These are phyloP conservation scores for Omphaloscelis lunosa DNA, from an alignment of 2,888 invertebrate species.

Conservation along the genomic window DNA sequence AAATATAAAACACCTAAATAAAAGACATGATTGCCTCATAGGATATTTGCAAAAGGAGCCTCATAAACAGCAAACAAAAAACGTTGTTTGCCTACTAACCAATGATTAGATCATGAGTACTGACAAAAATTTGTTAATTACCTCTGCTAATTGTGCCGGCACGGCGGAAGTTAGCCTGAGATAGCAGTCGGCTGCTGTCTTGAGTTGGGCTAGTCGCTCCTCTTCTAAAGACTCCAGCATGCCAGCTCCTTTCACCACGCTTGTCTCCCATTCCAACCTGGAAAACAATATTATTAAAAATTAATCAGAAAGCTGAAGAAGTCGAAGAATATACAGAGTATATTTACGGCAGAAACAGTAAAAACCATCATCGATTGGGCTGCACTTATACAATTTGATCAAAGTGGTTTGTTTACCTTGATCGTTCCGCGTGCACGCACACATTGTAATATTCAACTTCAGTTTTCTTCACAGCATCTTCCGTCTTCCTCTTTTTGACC, in stretches of 20 bases:
- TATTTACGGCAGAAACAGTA: not conserved
- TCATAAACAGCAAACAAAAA: constrained; percentile 13
- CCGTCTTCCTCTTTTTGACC: constrained; percentile 96
- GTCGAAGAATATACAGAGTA: not conserved
- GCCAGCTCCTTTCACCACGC: constrained; percentile 96
- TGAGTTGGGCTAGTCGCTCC: constrained; percentile 95
- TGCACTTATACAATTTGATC: not conserved
- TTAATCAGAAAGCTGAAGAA: not conserved
- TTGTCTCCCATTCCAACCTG: constrained; percentile 97
- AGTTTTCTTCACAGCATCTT: constrained; percentile 97
- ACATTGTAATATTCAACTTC: constrained; percentile 98
- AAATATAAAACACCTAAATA: not conserved
- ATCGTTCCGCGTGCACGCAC: constrained; percentile 97
- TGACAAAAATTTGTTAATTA: constrained; percentile 73
- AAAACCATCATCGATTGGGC: not conserved
- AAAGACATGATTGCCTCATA: not conserved
- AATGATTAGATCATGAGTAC: constrained; percentile 27
- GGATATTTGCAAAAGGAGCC: constrained; percentile 5
- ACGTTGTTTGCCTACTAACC: constrained; percentile 10
- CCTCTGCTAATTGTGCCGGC: constrained; percentile 94
- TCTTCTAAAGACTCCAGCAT: constrained; percentile 97
- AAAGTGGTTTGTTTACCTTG: constrained; percentile 90
- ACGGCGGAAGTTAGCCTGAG: constrained; percentile 92
- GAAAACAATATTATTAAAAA: constrained; percentile 25
- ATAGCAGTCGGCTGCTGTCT: constrained; percentile 92